These are phyloP conservation scores for Hylaea fasciaria DNA, from an alignment of 2,888 invertebrate species.

Conservation along the genomic window DNA sequence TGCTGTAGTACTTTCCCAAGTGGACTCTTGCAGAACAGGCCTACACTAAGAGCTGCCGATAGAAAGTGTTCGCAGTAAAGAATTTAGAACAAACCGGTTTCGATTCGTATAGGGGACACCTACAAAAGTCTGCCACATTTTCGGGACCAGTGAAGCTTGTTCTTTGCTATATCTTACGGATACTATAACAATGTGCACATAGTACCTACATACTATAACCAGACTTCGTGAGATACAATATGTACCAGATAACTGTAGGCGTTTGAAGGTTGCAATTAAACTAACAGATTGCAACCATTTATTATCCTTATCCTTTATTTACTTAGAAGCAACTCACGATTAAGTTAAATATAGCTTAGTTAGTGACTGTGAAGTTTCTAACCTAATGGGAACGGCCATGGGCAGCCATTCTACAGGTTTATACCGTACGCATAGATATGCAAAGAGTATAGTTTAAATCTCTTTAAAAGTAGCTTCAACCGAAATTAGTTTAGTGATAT, in stretches of 20 bases:
- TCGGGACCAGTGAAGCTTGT: no score
- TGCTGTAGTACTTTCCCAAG: no score
- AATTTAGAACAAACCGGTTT: no score
- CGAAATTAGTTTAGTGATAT: no score
- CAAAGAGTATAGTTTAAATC: no score
- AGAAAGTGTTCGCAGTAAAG: no score
- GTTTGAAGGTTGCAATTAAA: conserved; percentile 12
- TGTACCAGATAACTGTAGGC: not conserved
- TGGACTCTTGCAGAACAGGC: no score
- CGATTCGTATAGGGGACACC: no score
- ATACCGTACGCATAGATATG: not conserved
- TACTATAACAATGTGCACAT: no score
- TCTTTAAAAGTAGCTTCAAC: no score
- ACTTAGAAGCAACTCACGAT: conserved; percentile 10
- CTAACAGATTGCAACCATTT: conserved; percentile 17
- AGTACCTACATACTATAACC: not conserved
- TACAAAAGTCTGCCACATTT: no score
- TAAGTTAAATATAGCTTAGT: not conserved
- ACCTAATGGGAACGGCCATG: conserved; percentile 1
- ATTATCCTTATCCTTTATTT: conserved; percentile 18
- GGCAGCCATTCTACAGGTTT: conserved; percentile 3
- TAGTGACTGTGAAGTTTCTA: conserved; percentile 5
- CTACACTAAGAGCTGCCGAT: no score
- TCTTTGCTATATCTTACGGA: not conserved
- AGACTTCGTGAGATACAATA: not conserved